Percentiles rank a stretch among this genome's conserved stretches.
phyloP scores from a whole-genome alignment of 1,140 invertebrate species.

The Drosophila varians region DNA sequence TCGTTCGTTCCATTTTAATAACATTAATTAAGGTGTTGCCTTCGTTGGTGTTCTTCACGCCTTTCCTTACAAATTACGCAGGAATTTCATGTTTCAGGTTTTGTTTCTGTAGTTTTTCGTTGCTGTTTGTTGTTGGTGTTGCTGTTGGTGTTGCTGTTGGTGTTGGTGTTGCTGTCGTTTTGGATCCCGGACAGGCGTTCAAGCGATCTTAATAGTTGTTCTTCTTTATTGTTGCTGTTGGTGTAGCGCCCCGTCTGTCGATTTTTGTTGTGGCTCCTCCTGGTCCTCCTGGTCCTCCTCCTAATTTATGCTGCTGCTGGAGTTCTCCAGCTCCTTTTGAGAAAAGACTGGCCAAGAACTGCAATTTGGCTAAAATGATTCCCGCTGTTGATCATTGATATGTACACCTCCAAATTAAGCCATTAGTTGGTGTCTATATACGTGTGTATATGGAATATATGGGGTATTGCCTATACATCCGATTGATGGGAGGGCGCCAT shows the following conservation, averaged over 20 bases:
- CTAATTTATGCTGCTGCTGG: slow-evolving; percentile 15
- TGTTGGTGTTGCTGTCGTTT: slow-evolving; percentile 20
- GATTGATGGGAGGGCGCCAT: slow-evolving; percentile 52
- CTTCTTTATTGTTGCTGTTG: slow-evolving; percentile 52
- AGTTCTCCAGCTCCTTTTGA: slow-evolving; percentile 11
- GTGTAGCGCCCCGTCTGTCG: slow-evolving; percentile 45
- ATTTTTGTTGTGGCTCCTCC: slow-evolving; percentile 28
- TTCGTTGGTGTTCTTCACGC: slow-evolving; percentile 84
- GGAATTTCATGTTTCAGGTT: slow-evolving; percentile 83
- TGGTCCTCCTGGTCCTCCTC: slow-evolving; percentile 5
- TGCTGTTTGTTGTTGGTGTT: slow-evolving; percentile 55
- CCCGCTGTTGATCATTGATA: slow-evolving; percentile 35
- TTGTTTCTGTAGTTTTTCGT: slow-evolving; percentile 60
- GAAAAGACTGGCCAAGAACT: slow-evolving; percentile 29
- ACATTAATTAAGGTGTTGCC: slow-evolving; percentile 84
- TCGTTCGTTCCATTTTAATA: slow-evolving; percentile 83
- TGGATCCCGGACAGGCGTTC: slow-evolving; percentile 44
- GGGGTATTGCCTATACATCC: slow-evolving; percentile 18
- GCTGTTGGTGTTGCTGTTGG: slow-evolving; percentile 40
- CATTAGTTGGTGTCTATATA: slow-evolving; percentile 28
- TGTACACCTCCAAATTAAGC: slow-evolving; percentile 46
- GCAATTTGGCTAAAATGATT: slow-evolving; percentile 51
- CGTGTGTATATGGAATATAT: slow-evolving; percentile 6
- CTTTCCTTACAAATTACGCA: slow-evolving; percentile 83
- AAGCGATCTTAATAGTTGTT: slow-evolving; percentile 73